Conservation (phyloP, 2,113 vertebrate genomes). For the Peromyscus polionotus region DNA sequence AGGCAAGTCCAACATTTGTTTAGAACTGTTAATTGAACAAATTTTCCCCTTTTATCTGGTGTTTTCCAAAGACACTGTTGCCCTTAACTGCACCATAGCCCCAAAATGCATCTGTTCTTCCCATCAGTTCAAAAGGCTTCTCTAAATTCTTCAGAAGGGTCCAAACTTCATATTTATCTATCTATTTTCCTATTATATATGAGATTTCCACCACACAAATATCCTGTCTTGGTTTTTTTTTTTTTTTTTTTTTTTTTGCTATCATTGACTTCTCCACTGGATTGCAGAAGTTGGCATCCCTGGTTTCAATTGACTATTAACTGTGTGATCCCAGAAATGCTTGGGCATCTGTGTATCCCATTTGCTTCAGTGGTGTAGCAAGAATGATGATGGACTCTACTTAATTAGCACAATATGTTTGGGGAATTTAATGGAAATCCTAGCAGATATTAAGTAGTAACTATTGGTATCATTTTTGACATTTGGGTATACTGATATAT, state of each 20-base stretch:
- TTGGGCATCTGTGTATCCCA: not conserved
- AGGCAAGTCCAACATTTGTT: not conserved
- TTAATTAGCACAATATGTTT: not conserved
- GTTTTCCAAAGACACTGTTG: not conserved
- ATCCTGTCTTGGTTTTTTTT: not conserved
- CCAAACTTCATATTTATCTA: not conserved
- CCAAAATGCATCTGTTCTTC: not conserved
- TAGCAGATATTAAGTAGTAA: not conserved
- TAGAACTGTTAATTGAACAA: not conserved
- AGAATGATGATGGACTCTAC: not conserved
- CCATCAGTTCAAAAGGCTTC: not conserved
- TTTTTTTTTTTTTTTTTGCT: not conserved
- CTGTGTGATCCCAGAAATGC: not conserved
- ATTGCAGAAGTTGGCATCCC: not conserved
- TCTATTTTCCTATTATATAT: not conserved
- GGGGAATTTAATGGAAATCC: constrained; percentile 12
- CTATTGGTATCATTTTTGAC: constrained; percentile 16
- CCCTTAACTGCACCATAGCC: accelerated
- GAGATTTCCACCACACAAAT: not conserved
- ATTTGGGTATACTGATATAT: not conserved
- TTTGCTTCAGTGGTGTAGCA: not conserved
- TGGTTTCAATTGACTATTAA: not conserved
- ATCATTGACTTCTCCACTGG: not conserved
- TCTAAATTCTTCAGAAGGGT: not conserved
- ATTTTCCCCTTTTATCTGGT: not conserved